A percentile compares a stretch with the other conserved stretches of the same genome.
phyloP scores from a whole-genome alignment of 2,888 invertebrate genomes.

The Clitarchus hookeri region DNA sequence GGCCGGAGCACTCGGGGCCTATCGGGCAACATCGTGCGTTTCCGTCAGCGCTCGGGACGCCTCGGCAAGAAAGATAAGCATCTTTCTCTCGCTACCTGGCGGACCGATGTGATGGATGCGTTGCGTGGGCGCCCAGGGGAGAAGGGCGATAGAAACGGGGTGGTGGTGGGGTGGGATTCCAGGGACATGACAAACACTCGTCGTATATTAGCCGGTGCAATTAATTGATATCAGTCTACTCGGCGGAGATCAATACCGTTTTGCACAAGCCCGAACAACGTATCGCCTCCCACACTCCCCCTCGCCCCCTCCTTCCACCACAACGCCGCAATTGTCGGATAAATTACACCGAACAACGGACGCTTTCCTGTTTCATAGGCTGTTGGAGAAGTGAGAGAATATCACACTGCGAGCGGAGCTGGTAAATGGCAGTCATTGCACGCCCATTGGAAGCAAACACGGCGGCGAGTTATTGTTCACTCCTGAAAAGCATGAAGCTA shows the following conservation, averaged over 20 bases:
- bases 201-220: conserved; percentile 2
- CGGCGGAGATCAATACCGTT: not conserved
- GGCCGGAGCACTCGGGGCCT: conserved; percentile 49
- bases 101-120: not conserved
- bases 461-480: too few species aligned
- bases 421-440: not conserved
- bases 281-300: not conserved
- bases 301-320: too few species aligned
- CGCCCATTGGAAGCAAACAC: not conserved
- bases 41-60: not conserved
- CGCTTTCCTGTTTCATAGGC: not conserved
- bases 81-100: not conserved
- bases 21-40: not conserved
- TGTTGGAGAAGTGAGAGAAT: conserved; percentile 9
- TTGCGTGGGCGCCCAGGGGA: not conserved
- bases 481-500: too few species aligned
- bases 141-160: not conserved
- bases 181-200: not conserved
- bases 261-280: not conserved
- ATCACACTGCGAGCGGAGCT: not conserved
- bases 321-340: not conserved
- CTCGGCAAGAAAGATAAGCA: not conserved
- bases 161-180: not conserved
- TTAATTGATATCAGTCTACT: conserved; percentile 10
- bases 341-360: conserved; percentile 9